These are phyloP conservation scores for Trissolcus japonicus DNA, from an alignment of 2,888 invertebrate species.

Conservation along the genomic window DNA sequence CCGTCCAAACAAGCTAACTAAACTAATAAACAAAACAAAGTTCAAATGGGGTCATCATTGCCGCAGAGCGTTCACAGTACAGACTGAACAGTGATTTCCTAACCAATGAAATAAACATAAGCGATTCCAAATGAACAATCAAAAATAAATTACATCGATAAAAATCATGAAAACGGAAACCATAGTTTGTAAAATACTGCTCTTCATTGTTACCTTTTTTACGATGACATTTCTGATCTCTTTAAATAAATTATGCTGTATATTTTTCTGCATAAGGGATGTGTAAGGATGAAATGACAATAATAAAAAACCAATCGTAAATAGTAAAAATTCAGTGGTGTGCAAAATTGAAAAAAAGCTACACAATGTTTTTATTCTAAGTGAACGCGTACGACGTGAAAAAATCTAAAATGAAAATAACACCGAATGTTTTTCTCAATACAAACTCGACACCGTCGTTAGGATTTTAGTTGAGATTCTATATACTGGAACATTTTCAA, in stretches of 20 bases:
- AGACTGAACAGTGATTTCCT: not conserved
- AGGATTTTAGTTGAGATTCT: conserved; percentile 61
- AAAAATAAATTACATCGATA: conserved; percentile 13
- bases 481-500: conserved; percentile 63
- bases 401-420: conserved; percentile 13
- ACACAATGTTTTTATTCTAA: too few relatives aligned
- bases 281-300: too few relatives aligned
- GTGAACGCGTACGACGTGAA: not conserved
- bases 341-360: too few relatives aligned
- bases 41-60: conserved; percentile 37
- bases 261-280: too few relatives aligned
- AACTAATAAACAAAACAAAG: conserved; percentile 50
- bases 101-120: conserved; percentile 16
- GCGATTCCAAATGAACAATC: conserved; percentile 9
- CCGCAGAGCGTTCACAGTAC: conserved; percentile 6
- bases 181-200: conserved; percentile 27
- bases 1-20: conserved; percentile 44
- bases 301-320: too few relatives aligned
- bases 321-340: too few relatives aligned
- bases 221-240: not conserved
- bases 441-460: conserved; percentile 26
- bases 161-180: conserved; percentile 24
- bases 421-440: conserved; percentile 21
- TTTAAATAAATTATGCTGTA: too few relatives aligned
- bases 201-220: not conserved